Evolutionary conservation across 2,888 invertebrate species (phyloP), one percentile per base, ranked within the genome.

Genomic region (Elysia crispata): DNA sequence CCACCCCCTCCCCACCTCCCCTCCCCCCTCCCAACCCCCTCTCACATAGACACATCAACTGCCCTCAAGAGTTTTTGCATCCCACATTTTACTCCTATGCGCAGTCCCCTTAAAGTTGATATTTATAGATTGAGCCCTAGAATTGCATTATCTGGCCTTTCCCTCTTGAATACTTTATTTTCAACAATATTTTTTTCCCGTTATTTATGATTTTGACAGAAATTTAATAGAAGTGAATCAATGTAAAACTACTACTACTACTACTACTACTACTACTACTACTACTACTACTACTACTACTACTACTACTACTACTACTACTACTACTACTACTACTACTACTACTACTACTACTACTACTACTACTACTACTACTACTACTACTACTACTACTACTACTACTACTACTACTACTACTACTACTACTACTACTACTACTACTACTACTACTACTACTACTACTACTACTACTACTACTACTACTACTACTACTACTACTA

Each of bases 181-280:
- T n/a, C n/a, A n/a, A n/a, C n/a, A n/a, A n/a, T n/a, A n/a, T n/a
- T n/a, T n/a, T n/a, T n/a, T n/a, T n/a, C n/a, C n/a, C n/a, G n/a
- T n/a, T n/a, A n/a, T n/a, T n/a, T n/a, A n/a, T n/a, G n/a, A n/a
- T n/a, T n/a, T n/a, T n/a, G n/a, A n/a, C n/a, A n/a, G n/a, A n/a
- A n/a, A n/a, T n/a, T n/a, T n/a, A n/a, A n/a, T n/a, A n/a, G n/a
- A n/a, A n/a, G n/a, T n/a, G n/a, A n/a, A n/a, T n/a, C n/a, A n/a
- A n/a, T 69, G 31, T 69, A 69, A n/a, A n/a, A n/a, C n/a, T n/a
- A n/a, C n/a, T 67, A 67, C 30, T 25, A 25, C 1, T 67, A 67
- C 30, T 67, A 67, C 23, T 67, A 67, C 67, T 67, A 67, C 23
- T 67, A 67, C 67, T 25, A 67, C 30, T 23, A 67, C 67, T 25